These are phyloP conservation scores for Calameuta idolon DNA, from an alignment of 2,888 invertebrate genomes.

Conservation along the genomic window DNA sequence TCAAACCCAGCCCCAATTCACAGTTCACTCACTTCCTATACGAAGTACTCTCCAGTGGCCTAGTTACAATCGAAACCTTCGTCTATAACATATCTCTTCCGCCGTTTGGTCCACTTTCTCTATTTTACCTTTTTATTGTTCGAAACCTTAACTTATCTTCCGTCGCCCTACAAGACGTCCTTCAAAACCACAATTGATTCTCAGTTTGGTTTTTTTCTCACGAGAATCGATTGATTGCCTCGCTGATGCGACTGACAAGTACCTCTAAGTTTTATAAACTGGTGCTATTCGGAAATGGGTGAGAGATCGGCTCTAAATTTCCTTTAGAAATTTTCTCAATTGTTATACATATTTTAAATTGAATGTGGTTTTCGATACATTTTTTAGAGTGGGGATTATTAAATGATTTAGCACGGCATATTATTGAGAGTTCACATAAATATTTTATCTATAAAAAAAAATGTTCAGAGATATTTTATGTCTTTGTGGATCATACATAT, in stretches of 20 bases:
- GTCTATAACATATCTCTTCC: neutral
- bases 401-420: neutral
- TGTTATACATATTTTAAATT: neutral
- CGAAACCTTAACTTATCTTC: neutral
- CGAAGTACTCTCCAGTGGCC: slow-evolving; percentile 15
- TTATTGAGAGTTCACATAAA: neutral
- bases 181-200: neutral
- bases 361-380: neutral
- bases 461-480: neutral
- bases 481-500: neutral
- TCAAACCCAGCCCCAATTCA: slow-evolving; percentile 49
- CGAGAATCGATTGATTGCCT: slow-evolving; percentile 31
- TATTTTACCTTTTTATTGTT: neutral
- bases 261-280: neutral
- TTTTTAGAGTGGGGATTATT: neutral
- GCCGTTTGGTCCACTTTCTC: neutral
- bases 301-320: neutral
- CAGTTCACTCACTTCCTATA: slow-evolving; percentile 17
- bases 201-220: slow-evolving; percentile 1
- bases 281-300: neutral
- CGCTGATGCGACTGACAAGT: slow-evolving; percentile 11
- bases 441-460: neutral
- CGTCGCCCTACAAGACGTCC: neutral
- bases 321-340: neutral
- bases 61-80: slow-evolving; percentile 16